A percentile compares a stretch with the other conserved stretches of the same genome.
These are phyloP conservation scores for Probosciger aterrimus DNA, from an alignment of 2,113 vertebrate species.

Conservation along the genomic window DNA sequence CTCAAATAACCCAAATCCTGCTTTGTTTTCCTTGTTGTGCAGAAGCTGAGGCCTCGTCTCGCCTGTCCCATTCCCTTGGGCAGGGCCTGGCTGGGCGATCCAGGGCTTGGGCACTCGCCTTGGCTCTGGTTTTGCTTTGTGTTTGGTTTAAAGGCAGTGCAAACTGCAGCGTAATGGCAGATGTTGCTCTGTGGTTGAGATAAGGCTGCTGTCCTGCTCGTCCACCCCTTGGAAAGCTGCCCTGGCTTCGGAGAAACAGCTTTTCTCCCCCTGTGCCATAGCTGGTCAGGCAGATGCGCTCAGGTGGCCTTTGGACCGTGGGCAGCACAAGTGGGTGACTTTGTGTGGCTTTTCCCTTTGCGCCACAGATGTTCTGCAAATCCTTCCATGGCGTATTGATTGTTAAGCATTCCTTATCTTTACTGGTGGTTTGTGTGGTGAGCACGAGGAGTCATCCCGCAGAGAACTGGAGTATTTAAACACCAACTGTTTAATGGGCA, in stretches of 20 bases:
- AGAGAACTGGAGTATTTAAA: accelerated
- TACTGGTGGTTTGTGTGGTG: neutral
- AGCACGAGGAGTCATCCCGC: accelerated
- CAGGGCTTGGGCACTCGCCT: neutral
- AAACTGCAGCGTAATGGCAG: neutral
- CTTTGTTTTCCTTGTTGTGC: neutral
- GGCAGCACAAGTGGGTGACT: accelerated
- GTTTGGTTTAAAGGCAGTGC: neutral
- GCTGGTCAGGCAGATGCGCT: neutral
- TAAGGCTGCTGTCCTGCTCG: neutral
- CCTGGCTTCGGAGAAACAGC: neutral
- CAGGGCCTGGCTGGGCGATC: neutral
- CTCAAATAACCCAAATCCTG: accelerated
- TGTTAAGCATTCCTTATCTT: accelerated
- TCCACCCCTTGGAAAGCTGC: neutral
- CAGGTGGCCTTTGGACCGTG: neutral
- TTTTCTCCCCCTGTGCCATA: neutral
- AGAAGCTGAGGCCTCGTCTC: neutral
- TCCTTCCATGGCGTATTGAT: accelerated
- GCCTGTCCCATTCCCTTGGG: neutral
- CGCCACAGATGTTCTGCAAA: accelerated
- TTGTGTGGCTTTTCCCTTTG: neutral
- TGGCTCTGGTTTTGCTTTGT: neutral
- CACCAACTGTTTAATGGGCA: accelerated
- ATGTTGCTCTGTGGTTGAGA: slow-evolving; percentile 24